A percentile compares a stretch with the other conserved stretches of the same genome.
Conservation (phyloP, 1,140 invertebrate genomes). For the Caenorhabditis inopinata region DNA sequence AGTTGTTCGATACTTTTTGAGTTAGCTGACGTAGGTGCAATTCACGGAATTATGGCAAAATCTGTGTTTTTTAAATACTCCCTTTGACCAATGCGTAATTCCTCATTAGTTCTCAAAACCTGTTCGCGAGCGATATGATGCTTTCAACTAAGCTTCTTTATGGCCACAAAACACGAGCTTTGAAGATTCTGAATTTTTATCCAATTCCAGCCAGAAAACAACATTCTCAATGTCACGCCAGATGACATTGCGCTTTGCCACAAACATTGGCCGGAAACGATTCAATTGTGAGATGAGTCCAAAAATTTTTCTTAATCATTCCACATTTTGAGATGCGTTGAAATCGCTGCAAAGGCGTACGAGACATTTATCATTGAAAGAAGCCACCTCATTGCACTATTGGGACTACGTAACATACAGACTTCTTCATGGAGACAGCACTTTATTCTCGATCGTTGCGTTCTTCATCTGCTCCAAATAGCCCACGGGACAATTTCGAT, state of each 20-base stretch:
- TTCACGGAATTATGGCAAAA: too few relatives aligned
- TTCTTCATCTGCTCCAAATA: slow-evolving; percentile 11
- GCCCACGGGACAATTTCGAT: not conserved
- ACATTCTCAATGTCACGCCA: not conserved
- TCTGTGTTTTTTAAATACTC: too few relatives aligned
- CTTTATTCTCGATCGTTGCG: not conserved
- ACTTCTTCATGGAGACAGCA: not conserved
- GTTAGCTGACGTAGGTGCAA: too few relatives aligned
- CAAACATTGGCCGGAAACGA: slow-evolving; percentile 1
- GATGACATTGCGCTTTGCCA: not conserved
- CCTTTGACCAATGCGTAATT: too few relatives aligned
- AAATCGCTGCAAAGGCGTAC: not conserved
- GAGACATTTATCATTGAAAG: not conserved
- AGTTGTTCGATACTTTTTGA: too few relatives aligned
- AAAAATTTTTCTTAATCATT: not conserved
- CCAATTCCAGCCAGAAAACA: not conserved
- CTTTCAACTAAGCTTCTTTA: too few relatives aligned
- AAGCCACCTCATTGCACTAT: not conserved
- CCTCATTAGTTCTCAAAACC: too few relatives aligned
- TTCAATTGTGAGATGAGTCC: not conserved
- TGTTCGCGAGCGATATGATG: too few relatives aligned
- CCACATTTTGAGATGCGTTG: not conserved
- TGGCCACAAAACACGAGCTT: too few relatives aligned
- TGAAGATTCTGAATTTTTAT: not conserved
- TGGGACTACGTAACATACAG: not conserved